These are phyloP conservation scores for Altica lythri DNA, from an alignment of 2,888 invertebrate species.

Conservation along the genomic window DNA sequence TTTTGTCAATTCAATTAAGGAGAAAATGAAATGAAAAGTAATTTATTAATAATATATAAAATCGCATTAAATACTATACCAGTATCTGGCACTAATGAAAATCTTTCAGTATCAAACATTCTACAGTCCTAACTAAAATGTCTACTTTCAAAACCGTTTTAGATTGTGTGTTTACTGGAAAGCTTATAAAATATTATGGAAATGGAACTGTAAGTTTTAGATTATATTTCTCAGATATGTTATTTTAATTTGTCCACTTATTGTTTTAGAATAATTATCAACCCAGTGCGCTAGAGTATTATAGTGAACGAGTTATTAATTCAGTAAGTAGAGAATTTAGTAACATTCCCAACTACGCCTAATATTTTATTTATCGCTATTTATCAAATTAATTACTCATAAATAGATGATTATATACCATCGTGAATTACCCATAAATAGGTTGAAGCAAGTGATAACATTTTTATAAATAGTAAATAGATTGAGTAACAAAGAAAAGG, in stretches of 20 bases:
- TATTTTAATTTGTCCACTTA: conserved; percentile 18
- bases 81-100: conserved; percentile 2
- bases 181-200: conserved; percentile 72
- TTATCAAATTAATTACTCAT: too few relatives aligned
- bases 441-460: too few relatives aligned
- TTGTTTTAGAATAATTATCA: conserved; percentile 67
- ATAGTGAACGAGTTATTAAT: conserved; percentile 73
- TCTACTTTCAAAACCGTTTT: conserved; percentile 60
- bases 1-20: too few relatives aligned
- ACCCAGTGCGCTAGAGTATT: conserved; percentile 70
- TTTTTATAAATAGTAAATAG: too few relatives aligned
- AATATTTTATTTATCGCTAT: too few relatives aligned
- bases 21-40: background rate
- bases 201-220: conserved; percentile 58
- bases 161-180: conserved; percentile 73
- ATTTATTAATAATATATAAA: conserved; percentile 2
- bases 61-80: background rate
- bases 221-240: background rate
- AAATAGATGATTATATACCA: too few relatives aligned
- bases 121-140: conserved; percentile 41
- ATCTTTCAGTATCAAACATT: conserved; percentile 1
- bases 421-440: too few relatives aligned
- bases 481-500: too few relatives aligned
- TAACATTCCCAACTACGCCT: too few relatives aligned
- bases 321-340: conserved; percentile 66